Percentiles rank a stretch among this genome's conserved stretches.
phyloP scores from a whole-genome alignment of 2,797 vertebrate genomes.

The Phoebastria nigripes region DNA sequence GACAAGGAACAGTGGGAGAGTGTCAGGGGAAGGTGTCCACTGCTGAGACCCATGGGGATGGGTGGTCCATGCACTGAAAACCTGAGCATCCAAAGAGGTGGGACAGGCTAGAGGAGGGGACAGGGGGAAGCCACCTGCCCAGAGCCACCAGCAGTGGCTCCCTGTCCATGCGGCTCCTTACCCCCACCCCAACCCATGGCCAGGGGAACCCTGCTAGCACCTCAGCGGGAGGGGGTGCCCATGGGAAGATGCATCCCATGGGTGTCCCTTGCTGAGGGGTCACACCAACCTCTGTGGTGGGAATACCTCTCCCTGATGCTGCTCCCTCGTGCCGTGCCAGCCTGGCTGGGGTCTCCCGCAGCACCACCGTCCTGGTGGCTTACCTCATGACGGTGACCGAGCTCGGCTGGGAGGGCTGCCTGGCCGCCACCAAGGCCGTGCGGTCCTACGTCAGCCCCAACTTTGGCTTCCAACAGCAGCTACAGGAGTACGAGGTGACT shows the following conservation, averaged over 20 bases:
- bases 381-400: conserved; percentile 90
- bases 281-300: rapidly evolving
- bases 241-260: rapidly evolving
- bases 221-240: rapidly evolving
- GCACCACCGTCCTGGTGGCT: conserved; percentile 86
- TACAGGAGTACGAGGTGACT: conserved; percentile 84
- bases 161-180: background rate
- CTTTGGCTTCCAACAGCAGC: conserved; percentile 87
- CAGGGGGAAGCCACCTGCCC: background rate
- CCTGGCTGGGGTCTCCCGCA: conserved; percentile 88
- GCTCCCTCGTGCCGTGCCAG: background rate
- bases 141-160: background rate
- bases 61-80: rapidly evolving
- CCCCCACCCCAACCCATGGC: rapidly evolving
- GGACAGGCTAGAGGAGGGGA: background rate
- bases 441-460: conserved; percentile 86
- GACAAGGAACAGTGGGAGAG: rapidly evolving
- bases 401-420: conserved; percentile 84
- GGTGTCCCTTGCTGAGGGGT: background rate
- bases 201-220: rapidly evolving
- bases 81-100: background rate
- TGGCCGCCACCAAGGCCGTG: conserved; percentile 82
- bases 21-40: rapidly evolving
- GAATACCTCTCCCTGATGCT: background rate
- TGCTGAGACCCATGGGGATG: background rate